Conservation (phyloP, 2,888 invertebrate species). For the Eledona agricola region DNA sequence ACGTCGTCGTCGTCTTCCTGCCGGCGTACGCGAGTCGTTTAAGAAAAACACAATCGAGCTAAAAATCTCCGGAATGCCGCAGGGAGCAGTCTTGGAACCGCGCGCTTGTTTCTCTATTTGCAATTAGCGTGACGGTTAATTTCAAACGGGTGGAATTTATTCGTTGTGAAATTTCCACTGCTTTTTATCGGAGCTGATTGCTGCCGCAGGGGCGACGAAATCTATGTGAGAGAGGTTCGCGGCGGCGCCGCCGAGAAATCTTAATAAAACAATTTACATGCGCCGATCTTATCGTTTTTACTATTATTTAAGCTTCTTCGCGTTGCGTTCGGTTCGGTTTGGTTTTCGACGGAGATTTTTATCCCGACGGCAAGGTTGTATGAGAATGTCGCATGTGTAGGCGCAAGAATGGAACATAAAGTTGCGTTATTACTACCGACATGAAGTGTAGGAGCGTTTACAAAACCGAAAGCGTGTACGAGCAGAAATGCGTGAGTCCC, state of each 20-base stretch:
- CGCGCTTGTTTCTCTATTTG: conserved; percentile 3
- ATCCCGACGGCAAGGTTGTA: conserved; percentile 13
- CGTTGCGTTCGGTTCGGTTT: too few relatives aligned
- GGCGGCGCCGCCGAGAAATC: too few relatives aligned
- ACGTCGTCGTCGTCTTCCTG: conserved; percentile 34
- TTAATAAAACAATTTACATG: too few relatives aligned
- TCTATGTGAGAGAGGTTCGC: too few relatives aligned
- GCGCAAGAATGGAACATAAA: conserved; percentile 34
- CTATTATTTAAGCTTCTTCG: too few relatives aligned
- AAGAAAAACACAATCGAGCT: background rate
- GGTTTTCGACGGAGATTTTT: conserved; percentile 10
- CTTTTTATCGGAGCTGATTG: too few relatives aligned
- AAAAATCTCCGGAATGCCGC: conserved; percentile 6
- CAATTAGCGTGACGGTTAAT: conserved; percentile 4
- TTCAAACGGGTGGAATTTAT: background rate
- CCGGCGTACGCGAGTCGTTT: conserved; percentile 22
- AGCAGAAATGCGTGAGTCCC: conserved; percentile 38
- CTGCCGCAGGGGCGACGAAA: conserved; percentile 4
- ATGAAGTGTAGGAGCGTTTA: conserved; percentile 34
- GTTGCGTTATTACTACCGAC: conserved; percentile 38
- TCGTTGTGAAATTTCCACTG: conserved; percentile 1
- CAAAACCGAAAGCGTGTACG: conserved; percentile 32
- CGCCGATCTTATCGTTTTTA: too few relatives aligned
- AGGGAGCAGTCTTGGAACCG: background rate
- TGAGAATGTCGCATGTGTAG: conserved; percentile 35